Evolutionary conservation across 2,797 vertebrate genomes (phyloP), one percentile per base, ranked within the genome.

Genomic region (Myotis planiceps): DNA sequence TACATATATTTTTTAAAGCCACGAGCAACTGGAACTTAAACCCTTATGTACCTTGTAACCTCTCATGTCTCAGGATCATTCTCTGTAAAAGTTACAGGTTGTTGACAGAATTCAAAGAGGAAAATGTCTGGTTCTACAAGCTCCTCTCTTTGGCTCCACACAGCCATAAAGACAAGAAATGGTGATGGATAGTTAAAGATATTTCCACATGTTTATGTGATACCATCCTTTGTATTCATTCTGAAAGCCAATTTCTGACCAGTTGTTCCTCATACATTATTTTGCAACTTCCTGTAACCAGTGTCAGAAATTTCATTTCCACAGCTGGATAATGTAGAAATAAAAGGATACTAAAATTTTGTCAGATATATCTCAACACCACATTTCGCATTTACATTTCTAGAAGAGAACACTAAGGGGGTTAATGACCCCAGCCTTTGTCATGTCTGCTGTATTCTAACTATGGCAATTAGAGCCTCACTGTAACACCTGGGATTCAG

Each of bases 281-380:
- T 93, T 90, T 76, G 29, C 86, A 93, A 91, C 78, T 93, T 93
- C 68, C 90, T 85, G 19, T 85, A 53, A 72, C 60, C 42, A 42
- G 25, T 18, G 27, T 81, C 47, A 81, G 9, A 81, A 66, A 88
- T 96, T 90, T 95, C 79, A 91, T 78, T 93, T 93, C 96, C 63
- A 91, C 39, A 74, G 68, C 7, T 66, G n/a, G 78, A 84, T 42
- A 76, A 58, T 14, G 12, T 0, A 84, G 29, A 94, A 80, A 79
- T 74, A 88, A 93, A 75, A 80, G 60, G 34, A 19, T 16, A 76
- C 32, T 29, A 37, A 37, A 74, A n/a, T 37, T 71, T 37, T 25
- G 34, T 47, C 21, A 79, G 32, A 51, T 53, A 49, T 3, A 51
- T 19, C 32, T 55, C 9, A 34, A 37, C 12, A 39, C 4, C 25